Evolutionary conservation across 2,113 vertebrate genomes (phyloP).

Genomic region (Rhinichthys klamathensis): DNA sequence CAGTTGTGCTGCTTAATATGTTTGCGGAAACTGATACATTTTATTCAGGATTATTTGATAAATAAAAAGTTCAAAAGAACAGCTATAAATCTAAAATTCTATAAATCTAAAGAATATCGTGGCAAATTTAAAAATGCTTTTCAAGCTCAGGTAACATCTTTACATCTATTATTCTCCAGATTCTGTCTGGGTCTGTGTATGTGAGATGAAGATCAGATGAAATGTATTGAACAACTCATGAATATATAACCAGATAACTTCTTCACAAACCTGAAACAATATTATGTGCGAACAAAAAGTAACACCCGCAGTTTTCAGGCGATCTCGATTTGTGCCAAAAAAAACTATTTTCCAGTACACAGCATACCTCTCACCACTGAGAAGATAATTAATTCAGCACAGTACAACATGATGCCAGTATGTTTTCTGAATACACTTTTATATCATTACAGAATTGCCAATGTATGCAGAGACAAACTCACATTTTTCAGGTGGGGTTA

Average conservation of each 20-base stretch:
- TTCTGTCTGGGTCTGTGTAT: not conserved
- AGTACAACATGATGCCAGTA: not conserved
- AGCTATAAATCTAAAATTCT: not conserved
- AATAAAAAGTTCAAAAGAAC: too few relatives aligned
- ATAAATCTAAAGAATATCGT: not conserved
- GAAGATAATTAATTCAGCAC: conserved; percentile 17
- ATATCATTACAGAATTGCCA: not conserved
- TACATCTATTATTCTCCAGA: not conserved
- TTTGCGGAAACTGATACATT: not conserved
- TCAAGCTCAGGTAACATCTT: not conserved
- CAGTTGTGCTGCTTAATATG: not conserved
- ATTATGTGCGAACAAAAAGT: not conserved
- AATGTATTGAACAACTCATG: not conserved
- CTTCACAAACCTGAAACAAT: not conserved
- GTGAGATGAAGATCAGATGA: not conserved
- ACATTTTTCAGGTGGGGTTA: conserved; percentile 86
- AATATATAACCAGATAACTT: not conserved
- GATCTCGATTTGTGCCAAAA: not conserved
- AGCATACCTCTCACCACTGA: not conserved
- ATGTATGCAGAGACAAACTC: conserved; percentile 57
- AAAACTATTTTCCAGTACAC: not conserved
- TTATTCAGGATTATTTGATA: too few relatives aligned
- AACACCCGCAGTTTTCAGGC: conserved; percentile 7
- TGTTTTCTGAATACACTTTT: not conserved
- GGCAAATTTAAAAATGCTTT: not conserved